phyloP scores from a whole-genome alignment of 2,113 vertebrate genomes.

The Hypanus sabinus region DNA sequence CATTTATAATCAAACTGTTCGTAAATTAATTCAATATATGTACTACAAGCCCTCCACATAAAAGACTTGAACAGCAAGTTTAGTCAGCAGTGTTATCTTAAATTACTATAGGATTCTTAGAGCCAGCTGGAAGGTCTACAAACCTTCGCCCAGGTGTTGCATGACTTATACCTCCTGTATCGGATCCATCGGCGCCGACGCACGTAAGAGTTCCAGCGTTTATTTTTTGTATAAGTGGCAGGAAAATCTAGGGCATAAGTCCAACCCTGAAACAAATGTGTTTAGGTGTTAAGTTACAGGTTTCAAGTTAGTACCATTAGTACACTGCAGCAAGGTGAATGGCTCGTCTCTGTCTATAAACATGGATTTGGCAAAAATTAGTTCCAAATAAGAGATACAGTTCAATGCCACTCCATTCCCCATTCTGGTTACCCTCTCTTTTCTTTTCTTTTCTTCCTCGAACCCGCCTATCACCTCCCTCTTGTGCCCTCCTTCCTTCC shows the following conservation, averaged over 20 bases:
- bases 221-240: slow-evolving; percentile 84
- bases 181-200: slow-evolving; percentile 86
- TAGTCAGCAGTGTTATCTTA: background rate
- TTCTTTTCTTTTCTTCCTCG: too few relatives aligned
- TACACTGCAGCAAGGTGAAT: too few relatives aligned
- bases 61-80: background rate
- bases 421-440: too few relatives aligned
- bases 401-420: background rate
- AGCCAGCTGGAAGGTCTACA: slow-evolving; percentile 8
- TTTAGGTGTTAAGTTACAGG: background rate
- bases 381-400: background rate
- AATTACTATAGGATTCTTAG: background rate
- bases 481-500: too few relatives aligned
- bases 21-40: background rate
- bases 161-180: slow-evolving; percentile 84
- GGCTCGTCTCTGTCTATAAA: background rate
- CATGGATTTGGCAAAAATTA: background rate
- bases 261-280: slow-evolving; percentile 74
- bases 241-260: slow-evolving; percentile 91
- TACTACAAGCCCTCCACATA: background rate
- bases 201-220: slow-evolving; percentile 96
- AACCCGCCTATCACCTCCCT: too few relatives aligned
- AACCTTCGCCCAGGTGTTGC: slow-evolving; percentile 86
- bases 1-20: too few relatives aligned
- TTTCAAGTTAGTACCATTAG: background rate